Evolutionary conservation across 64 coral and sea anemone genomes (phyloP).

Genomic region (Actinia tenebrosa): DNA sequence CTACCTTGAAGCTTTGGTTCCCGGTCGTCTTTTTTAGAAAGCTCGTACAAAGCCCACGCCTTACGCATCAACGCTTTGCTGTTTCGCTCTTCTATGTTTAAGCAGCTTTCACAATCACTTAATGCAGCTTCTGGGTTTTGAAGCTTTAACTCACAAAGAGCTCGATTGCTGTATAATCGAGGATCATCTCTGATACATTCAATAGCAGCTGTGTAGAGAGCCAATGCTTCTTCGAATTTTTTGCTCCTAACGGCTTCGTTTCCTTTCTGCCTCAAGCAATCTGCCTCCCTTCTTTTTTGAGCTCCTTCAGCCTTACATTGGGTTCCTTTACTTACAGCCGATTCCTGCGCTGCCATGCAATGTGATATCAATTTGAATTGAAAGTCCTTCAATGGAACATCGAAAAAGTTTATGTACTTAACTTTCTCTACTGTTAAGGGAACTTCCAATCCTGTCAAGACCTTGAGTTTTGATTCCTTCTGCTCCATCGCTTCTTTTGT

Average conservation of each 20-base stretch:
- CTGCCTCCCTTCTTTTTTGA: conserved; percentile 39
- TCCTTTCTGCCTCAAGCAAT: too few relatives aligned
- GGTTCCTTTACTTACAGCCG: not conserved
- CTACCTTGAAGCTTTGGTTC: not conserved
- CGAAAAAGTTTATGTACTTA: conserved; percentile 24
- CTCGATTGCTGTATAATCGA: conserved; percentile 57
- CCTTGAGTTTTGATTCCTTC: conserved; percentile 48
- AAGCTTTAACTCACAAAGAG: conserved; percentile 69
- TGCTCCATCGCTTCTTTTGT: conserved; percentile 59
- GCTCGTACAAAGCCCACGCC: conserved; percentile 60
- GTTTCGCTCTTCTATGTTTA: conserved; percentile 36
- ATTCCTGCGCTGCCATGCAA: conserved; percentile 33
- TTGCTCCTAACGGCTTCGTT: conserved; percentile 41
- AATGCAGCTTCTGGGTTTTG: conserved; percentile 33
- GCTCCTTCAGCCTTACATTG: not conserved
- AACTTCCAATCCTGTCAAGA: conserved; percentile 30
- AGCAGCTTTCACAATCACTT: conserved; percentile 70
- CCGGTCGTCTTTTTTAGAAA: conserved; percentile 1
- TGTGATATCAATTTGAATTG: conserved; percentile 69
- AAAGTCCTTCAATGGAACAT: conserved; percentile 53
- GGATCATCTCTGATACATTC: conserved; percentile 22
- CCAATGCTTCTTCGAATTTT: conserved; percentile 25
- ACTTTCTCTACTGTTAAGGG: conserved; percentile 16
- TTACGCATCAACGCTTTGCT: conserved; percentile 59
- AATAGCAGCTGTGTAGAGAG: conserved; percentile 47